Conservation (phyloP, 35 echinoderm and acorn worm species). For the Heliocidaris tuberculata region DNA sequence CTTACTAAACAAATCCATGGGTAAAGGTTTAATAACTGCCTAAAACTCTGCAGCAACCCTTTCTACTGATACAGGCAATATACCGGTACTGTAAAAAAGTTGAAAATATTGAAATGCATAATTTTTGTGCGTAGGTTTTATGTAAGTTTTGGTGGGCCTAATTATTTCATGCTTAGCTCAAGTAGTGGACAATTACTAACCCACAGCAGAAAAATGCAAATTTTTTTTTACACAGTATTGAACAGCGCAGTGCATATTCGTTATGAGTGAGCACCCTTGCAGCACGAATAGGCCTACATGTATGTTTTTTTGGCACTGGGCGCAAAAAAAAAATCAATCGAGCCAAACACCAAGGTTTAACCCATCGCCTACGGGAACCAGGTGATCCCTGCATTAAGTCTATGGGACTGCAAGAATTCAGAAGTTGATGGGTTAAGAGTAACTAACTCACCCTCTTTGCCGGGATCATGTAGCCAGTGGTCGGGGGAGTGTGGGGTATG, state of each 20-base stretch:
- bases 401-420: neutral
- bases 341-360: neutral
- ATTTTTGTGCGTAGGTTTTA: too few relatives aligned
- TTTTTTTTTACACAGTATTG: neutral
- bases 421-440: neutral
- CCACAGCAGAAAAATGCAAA: too few relatives aligned
- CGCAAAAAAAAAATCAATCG: neutral
- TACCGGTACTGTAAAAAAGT: too few relatives aligned
- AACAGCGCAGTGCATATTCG: neutral
- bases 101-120: too few relatives aligned
- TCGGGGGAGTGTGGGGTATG: conserved; percentile 48
- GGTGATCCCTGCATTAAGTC: neutral
- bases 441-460: conserved; percentile 50
- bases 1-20: too few relatives aligned
- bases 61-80: too few relatives aligned
- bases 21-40: too few relatives aligned
- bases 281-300: neutral
- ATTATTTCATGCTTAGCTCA: too few relatives aligned
- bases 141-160: too few relatives aligned
- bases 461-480: conserved; percentile 39
- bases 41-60: too few relatives aligned
- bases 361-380: neutral
- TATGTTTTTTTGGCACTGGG: neutral
- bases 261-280: neutral
- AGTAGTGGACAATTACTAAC: too few relatives aligned